Percentiles rank a stretch among this genome's conserved stretches.
Conservation (phyloP, 2,113 vertebrate species). For the Hyperoodon ampullatus region DNA sequence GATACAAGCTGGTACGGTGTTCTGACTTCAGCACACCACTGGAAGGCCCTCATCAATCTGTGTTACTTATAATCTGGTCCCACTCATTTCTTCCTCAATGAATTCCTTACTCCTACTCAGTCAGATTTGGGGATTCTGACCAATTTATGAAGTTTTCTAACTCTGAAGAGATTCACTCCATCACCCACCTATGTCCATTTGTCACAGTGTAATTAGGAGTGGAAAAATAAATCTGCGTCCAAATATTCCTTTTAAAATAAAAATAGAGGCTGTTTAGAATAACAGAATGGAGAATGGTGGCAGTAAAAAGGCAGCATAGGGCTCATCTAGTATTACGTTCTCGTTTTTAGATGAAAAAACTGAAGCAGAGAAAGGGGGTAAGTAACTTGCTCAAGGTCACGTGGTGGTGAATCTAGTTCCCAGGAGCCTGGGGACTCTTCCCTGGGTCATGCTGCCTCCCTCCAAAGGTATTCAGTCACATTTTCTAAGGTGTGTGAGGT, state of each 20-base stretch:
- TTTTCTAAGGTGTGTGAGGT: background rate
- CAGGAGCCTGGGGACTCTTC: background rate
- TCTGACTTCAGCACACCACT: accelerated
- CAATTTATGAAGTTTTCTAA: background rate
- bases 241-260: slow-evolving; percentile 49
- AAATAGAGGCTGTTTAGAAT: slow-evolving; percentile 44
- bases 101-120: background rate
- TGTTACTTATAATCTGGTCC: background rate
- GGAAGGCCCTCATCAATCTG: background rate
- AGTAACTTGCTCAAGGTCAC: background rate
- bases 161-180: background rate
- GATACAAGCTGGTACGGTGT: accelerated
- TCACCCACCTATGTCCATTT: background rate
- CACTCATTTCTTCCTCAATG: background rate
- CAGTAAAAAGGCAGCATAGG: background rate
- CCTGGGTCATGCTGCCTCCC: background rate
- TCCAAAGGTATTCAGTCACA: background rate
- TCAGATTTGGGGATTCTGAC: background rate
- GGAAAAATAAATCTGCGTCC: slow-evolving; percentile 53
- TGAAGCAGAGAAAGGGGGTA: background rate
- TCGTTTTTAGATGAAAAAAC: background rate
- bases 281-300: background rate
- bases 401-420: background rate
- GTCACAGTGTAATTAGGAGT: slow-evolving; percentile 29
- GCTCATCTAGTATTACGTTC: background rate